phyloP scores from a whole-genome alignment of 2,797 vertebrate genomes.

The Rhabdophis nuchalis region DNA sequence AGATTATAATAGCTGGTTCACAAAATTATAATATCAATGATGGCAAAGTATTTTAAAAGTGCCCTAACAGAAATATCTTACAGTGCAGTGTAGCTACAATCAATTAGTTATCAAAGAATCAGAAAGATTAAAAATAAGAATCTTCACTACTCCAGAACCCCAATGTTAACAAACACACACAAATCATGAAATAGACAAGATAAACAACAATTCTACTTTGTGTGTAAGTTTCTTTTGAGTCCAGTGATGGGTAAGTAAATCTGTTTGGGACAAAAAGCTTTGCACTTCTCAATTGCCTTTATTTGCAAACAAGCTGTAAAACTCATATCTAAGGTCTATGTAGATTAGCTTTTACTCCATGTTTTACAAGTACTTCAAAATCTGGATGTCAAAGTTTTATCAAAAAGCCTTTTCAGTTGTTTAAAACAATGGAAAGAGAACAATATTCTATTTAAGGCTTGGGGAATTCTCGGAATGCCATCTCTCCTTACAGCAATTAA shows the following conservation, averaged over 20 bases:
- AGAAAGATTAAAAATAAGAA: background rate
- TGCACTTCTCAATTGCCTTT: background rate
- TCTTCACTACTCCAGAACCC: background rate
- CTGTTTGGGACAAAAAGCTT: background rate
- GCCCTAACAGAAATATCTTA: background rate
- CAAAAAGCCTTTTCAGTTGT: background rate
- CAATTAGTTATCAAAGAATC: background rate
- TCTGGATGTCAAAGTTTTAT: background rate
- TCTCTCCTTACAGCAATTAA: background rate
- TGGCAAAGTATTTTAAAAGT: conserved; percentile 5
- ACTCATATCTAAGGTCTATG: background rate
- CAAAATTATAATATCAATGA: conserved; percentile 24
- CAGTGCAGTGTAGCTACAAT: background rate
- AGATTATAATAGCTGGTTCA: conserved; percentile 36
- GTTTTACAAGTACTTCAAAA: background rate
- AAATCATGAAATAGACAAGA: background rate
- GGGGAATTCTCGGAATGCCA: background rate
- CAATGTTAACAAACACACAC: background rate
- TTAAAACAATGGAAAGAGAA: background rate
- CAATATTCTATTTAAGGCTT: background rate
- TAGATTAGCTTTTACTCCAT: background rate
- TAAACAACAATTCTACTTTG: background rate
- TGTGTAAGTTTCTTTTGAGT: background rate
- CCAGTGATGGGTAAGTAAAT: background rate
- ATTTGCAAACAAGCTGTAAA: background rate